These are phyloP conservation scores for Stenurella melanura DNA, from an alignment of 2,888 invertebrate species.

Conservation along the genomic window DNA sequence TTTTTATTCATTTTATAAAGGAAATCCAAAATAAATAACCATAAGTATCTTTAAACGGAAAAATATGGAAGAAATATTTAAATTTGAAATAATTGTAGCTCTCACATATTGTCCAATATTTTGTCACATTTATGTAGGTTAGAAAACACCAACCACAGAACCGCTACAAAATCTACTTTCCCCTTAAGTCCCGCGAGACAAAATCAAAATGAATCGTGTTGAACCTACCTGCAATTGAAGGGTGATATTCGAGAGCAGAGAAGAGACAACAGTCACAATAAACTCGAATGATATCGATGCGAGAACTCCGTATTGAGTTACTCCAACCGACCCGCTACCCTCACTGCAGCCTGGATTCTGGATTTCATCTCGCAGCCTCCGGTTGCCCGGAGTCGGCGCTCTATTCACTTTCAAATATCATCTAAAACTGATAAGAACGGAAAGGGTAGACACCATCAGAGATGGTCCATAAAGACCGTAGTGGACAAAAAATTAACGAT, in stretches of 20 bases:
- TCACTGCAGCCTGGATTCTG: constrained; percentile 67
- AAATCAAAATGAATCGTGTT: constrained; percentile 21
- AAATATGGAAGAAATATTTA: neutral
- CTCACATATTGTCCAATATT: neutral
- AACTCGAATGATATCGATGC: constrained; percentile 44
- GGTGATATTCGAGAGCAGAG: constrained; percentile 42
- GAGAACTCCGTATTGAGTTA: constrained; percentile 54
- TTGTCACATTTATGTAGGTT: constrained; percentile 16
- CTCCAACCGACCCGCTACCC: constrained; percentile 66
- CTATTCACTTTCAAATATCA: constrained; percentile 31
- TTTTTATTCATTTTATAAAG: no score
- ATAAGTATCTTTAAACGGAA: no score
- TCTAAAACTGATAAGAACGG: constrained; percentile 40
- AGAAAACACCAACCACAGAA: neutral
- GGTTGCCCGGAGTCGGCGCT: constrained; percentile 59
- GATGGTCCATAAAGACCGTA: constrained; percentile 5
- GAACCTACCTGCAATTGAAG: constrained; percentile 52
- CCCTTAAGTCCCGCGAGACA: constrained; percentile 7
- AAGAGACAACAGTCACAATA: constrained; percentile 42
- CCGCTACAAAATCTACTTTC: neutral
- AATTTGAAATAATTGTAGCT: constrained; percentile 5
- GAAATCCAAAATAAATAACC: no score
- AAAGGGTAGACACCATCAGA: constrained; percentile 15
- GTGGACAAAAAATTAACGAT: constrained; percentile 34
- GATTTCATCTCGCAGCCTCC: constrained; percentile 61